phyloP scores from a whole-genome alignment of 2,797 vertebrate species.

The Eidolon dupreanum region DNA sequence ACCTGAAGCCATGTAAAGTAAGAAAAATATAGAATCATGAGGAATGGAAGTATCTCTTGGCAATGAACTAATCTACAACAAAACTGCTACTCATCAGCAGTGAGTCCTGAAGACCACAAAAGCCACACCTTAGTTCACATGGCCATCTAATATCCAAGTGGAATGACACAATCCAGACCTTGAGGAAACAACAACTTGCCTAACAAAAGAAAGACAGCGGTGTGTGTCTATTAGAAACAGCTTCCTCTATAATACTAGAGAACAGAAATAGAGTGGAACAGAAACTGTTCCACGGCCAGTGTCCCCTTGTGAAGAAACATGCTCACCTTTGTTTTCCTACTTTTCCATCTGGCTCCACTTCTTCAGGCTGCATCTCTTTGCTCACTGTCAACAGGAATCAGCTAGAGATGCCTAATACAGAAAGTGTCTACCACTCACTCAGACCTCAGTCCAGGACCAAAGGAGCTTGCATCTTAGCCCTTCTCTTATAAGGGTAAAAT shows the following conservation, averaged over 20 bases:
- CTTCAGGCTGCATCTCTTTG: not conserved
- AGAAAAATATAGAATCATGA: not conserved
- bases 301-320: not conserved
- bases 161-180: not conserved
- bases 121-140: constrained; percentile 38
- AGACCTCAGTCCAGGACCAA: not conserved
- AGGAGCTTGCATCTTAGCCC: not conserved
- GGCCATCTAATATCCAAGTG: not conserved
- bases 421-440: not conserved
- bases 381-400: not conserved
- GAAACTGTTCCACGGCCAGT: not conserved
- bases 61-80: not conserved
- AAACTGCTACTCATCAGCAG: not conserved
- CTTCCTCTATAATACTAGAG: not conserved
- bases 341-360: not conserved
- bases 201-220: constrained; percentile 41
- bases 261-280: not conserved
- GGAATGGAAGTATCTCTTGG: constrained; percentile 52
- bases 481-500: not conserved
- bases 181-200: not conserved
- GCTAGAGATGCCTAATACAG: not conserved
- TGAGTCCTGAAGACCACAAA: constrained; percentile 10
- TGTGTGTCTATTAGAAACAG: constrained; percentile 30
- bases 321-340: not conserved
- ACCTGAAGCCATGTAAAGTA: not conserved